Evolutionary conservation across 1,140 invertebrate species (phyloP).

Genomic region (Drosophila truncata): DNA sequence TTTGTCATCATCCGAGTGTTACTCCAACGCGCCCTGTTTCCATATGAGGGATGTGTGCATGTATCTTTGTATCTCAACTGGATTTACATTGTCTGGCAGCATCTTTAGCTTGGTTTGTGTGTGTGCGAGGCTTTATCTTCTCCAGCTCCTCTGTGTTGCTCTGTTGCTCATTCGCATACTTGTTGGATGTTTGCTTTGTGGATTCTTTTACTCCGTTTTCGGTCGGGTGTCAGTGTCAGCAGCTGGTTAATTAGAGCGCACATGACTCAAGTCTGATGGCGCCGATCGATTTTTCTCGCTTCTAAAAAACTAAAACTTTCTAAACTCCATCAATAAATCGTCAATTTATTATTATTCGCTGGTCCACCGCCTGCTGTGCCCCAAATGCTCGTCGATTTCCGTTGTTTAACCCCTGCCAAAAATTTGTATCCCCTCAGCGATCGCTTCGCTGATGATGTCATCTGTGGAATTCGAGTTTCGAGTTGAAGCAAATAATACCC

Average conservation of each 20-base stretch:
- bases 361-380: constrained; percentile 32
- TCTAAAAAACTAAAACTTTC: constrained; percentile 37
- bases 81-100: constrained; percentile 64
- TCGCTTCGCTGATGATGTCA: constrained; percentile 39
- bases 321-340: constrained; percentile 46
- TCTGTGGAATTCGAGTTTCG: constrained; percentile 6
- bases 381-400: constrained; percentile 50
- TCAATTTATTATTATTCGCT: constrained; percentile 36
- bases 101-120: constrained; percentile 23
- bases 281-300: constrained; percentile 24
- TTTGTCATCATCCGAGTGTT: constrained; percentile 64
- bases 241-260: constrained; percentile 67
- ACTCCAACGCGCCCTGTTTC: constrained; percentile 57
- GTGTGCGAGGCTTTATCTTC: constrained; percentile 55
- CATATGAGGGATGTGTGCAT: constrained; percentile 24
- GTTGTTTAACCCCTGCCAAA: constrained; percentile 39
- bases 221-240: constrained; percentile 60
- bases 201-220: constrained; percentile 9
- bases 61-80: constrained; percentile 53
- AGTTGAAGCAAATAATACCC: constrained; percentile 29
- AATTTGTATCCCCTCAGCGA: constrained; percentile 15
- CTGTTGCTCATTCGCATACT: constrained; percentile 61
- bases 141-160: constrained; percentile 42
- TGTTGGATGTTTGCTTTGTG: constrained; percentile 18
- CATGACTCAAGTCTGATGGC: constrained; percentile 59